Evolutionary conservation across 2,113 vertebrate genomes (phyloP).

Genomic region (Cynopterus brachyotis): DNA sequence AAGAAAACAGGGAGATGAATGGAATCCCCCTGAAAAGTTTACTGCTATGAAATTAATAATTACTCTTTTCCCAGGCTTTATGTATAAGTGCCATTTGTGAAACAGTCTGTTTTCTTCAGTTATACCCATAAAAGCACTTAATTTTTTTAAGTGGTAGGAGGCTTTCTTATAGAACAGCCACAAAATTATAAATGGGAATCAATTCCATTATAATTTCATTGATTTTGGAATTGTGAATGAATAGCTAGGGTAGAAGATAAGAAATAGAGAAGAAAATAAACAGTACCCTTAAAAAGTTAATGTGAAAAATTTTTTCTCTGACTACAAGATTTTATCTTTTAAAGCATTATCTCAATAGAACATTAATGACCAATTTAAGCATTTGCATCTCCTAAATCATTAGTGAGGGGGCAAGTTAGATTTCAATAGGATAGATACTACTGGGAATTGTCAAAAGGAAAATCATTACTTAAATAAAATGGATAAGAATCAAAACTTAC

Average conservation of each 20-base stretch:
- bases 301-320: not conserved
- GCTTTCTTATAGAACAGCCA: not conserved
- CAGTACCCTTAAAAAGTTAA: not conserved
- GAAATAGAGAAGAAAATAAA: not conserved
- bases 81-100: slow-evolving; percentile 18
- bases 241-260: slow-evolving; percentile 18
- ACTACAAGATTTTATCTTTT: slow-evolving; percentile 1
- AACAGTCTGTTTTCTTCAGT: slow-evolving; percentile 34
- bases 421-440: not conserved
- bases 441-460: not conserved
- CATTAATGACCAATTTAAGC: not conserved
- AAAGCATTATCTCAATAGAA: not conserved
- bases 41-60: not conserved
- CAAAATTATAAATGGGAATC: slow-evolving; percentile 46
- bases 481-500: not conserved
- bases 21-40: not conserved
- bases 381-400: not conserved
- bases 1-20: not conserved
- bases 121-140: not conserved
- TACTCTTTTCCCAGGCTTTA: not conserved
- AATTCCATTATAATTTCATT: slow-evolving; percentile 38
- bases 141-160: not conserved
- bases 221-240: slow-evolving; percentile 10
- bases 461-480: slow-evolving; percentile 11
- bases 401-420: not conserved